Evolutionary conservation across 2,888 invertebrate species (phyloP).

Genomic region (Lottia gigantea): DNA sequence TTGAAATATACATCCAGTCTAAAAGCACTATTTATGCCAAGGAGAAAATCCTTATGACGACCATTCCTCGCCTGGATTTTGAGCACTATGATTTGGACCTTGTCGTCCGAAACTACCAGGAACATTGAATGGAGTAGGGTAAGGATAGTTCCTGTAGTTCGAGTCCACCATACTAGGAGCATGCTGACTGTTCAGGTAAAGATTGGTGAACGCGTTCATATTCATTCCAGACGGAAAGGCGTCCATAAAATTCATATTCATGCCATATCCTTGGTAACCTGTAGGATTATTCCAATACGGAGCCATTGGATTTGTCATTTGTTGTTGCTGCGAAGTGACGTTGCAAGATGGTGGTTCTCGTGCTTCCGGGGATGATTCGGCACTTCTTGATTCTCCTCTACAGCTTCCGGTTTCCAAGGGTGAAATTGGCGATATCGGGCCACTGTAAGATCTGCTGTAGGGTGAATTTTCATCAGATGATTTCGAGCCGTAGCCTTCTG

Average conservation of each 20-base stretch:
- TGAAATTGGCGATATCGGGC: conserved; percentile 6
- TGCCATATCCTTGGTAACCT: not conserved
- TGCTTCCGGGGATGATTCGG: conserved; percentile 12
- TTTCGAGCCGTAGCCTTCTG: conserved; percentile 12
- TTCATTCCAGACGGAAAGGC: conserved; percentile 7
- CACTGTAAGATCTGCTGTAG: conserved; percentile 13
- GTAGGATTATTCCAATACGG: conserved; percentile 4
- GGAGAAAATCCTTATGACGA: not conserved
- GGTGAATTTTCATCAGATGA: conserved; percentile 19
- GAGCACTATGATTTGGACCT: conserved; percentile 2
- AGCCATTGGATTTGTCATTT: conserved; percentile 6
- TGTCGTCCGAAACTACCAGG: not conserved
- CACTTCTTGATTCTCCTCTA: conserved; percentile 5
- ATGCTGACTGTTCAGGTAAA: not conserved
- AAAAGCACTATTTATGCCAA: conserved; percentile 7
- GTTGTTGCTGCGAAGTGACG: conserved; percentile 8
- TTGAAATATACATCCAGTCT: not conserved
- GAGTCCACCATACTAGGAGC: not conserved
- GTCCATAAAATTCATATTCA: conserved; percentile 6
- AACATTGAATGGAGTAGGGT: not conserved
- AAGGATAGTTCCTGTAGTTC: not conserved
- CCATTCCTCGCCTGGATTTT: not conserved
- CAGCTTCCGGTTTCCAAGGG: conserved; percentile 6
- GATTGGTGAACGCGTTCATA: not conserved
- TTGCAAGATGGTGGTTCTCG: conserved; percentile 10